Evolutionary conservation across 2,113 vertebrate species (phyloP), one percentile per base, ranked within the genome.

Genomic region (Rhinogobius similis): DNA sequence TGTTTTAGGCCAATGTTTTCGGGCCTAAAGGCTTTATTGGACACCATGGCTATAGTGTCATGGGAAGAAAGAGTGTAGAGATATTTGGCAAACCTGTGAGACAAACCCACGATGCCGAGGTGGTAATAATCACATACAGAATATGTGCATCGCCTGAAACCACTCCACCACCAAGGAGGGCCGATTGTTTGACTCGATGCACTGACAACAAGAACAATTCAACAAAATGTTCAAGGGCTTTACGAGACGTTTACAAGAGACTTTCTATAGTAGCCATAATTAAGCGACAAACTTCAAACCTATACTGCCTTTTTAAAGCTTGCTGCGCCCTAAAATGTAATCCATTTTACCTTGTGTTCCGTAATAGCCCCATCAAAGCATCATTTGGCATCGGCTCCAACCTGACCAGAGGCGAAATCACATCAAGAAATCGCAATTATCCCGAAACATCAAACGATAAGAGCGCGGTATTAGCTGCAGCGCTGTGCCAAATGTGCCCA

Each of bases 311-410:
- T 67, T 43, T 63, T 65, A 62, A 68, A 76, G 68, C 69, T 68
- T 36, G 23, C 27, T 52, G 68, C 52, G 29, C 53, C 63, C 44
- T 69, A 48, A 36, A 46, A 21, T 55, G 56, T 62, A 75, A 74
- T 68, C 39, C 59, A 67, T 63, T 74, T 65, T 59, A 68, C 66
- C 74, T 59, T 59, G 77, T 84, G 72, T 71, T 73, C 65, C 46
- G 61, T 71, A 75, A 66, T 32, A n/a, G 61, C 24, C 61, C 32
- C 24, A 56, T 58, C 68, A 52, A 72, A 1, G 43, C 5, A 50
- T 67, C 62, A 74, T 74, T 70, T 62, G 32, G 52, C 11, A 55
- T 72, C 55, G 27, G 75, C 72, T 58, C 1, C 2, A 21, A 61
- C 48, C 53, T 70, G 55, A 3, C 71, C 9, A 63, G 66, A 39